Evolutionary conservation across 2,797 vertebrate genomes (phyloP).

Genomic region (Paguma larvata): DNA sequence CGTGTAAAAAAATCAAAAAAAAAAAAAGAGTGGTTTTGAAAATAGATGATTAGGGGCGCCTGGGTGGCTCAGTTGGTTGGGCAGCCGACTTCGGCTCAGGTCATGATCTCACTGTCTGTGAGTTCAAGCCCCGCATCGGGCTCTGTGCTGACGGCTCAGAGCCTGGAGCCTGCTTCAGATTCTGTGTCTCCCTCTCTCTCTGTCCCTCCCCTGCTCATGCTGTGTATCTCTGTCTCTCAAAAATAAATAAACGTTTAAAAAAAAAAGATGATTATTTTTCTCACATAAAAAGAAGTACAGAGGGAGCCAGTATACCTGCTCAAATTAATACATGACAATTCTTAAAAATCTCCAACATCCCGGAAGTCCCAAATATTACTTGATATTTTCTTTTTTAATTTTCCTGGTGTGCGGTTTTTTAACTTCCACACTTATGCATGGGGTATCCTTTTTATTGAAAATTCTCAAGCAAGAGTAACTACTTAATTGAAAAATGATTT

Average conservation of each 20-base stretch:
- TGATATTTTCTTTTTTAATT: conserved; percentile 25
- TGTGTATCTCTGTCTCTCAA: too few species aligned
- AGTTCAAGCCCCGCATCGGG: rapidly evolving
- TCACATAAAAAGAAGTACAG: background rate
- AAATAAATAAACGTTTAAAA: background rate
- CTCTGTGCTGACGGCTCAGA: too few species aligned
- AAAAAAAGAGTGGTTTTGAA: background rate
- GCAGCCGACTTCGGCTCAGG: too few species aligned
- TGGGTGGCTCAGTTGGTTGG: too few species aligned
- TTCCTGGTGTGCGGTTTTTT: background rate
- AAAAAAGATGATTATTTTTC: background rate
- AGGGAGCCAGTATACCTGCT: background rate
- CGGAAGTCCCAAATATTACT: background rate
- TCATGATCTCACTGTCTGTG: too few species aligned
- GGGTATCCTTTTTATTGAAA: background rate
- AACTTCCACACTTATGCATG: background rate
- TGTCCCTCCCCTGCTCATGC: too few species aligned
- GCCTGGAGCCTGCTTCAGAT: too few species aligned
- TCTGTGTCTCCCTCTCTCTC: too few species aligned
- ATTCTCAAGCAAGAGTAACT: conserved; percentile 53
- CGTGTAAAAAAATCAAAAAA: conserved; percentile 1
- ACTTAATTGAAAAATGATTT: background rate
- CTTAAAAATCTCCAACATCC: background rate
- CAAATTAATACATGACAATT: background rate
- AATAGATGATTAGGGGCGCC: background rate